A percentile compares a stretch with the other conserved stretches of the same genome.
These are phyloP conservation scores for Cheilinus undulatus DNA, from an alignment of 2,113 vertebrate genomes.

Conservation along the genomic window DNA sequence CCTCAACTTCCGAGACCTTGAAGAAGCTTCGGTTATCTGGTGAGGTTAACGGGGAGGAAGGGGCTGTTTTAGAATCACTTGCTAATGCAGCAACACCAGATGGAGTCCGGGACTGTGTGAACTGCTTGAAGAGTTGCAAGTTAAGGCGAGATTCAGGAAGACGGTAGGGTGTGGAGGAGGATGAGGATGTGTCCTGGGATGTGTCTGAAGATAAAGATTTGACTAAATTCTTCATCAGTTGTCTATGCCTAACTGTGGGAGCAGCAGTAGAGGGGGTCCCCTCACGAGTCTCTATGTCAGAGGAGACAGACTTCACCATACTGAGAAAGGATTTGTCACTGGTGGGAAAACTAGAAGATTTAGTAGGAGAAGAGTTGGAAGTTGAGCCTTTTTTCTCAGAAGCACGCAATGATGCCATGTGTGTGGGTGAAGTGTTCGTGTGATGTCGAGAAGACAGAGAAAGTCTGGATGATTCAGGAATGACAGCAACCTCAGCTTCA, in stretches of 20 bases:
- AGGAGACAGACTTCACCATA: conserved; percentile 91
- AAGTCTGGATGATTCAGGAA: conserved; percentile 77
- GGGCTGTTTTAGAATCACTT: conserved; percentile 94
- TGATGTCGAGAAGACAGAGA: conserved; percentile 42
- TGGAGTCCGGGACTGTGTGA: conserved; percentile 89
- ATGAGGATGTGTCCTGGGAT: conserved; percentile 83
- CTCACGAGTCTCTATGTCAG: conserved; percentile 91
- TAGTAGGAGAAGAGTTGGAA: conserved; percentile 87
- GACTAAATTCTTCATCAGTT: conserved; percentile 95
- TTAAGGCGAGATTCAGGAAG: conserved; percentile 92
- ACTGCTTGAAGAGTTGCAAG: conserved; percentile 96
- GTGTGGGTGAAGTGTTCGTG: conserved; percentile 45
- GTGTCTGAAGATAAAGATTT: conserved; percentile 97
- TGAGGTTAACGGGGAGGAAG: conserved; percentile 91
- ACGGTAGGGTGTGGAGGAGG: conserved; percentile 73
- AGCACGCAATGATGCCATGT: conserved; percentile 70
- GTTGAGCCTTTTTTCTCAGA: conserved; percentile 84
- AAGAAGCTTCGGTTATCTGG: conserved; percentile 96
- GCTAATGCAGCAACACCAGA: conserved; percentile 57
- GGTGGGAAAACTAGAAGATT: conserved; percentile 83
- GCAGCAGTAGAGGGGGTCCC: conserved; percentile 73
- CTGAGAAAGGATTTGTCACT: conserved; percentile 88
- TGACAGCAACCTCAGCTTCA: conserved; percentile 69
- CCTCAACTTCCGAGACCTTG: conserved; percentile 94
- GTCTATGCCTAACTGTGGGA: conserved; percentile 85